phyloP scores from a whole-genome alignment of 2,113 vertebrate species.

The Parotia lawesii region DNA sequence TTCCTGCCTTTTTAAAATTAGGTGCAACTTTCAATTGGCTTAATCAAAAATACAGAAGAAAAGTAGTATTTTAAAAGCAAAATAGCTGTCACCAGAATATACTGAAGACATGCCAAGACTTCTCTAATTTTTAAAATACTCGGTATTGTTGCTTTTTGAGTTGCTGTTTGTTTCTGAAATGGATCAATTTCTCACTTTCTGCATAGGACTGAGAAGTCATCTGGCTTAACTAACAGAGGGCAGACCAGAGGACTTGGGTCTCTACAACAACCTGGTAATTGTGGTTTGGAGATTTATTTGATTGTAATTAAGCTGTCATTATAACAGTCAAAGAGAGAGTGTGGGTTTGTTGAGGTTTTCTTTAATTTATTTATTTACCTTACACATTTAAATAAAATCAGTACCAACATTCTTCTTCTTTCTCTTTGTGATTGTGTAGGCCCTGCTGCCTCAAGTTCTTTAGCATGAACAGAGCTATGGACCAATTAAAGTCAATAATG shows the following conservation, averaged over 20 bases:
- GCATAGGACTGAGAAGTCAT: slow-evolving; percentile 81
- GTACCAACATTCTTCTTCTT: background rate
- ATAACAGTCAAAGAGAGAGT: background rate
- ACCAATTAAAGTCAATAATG: background rate
- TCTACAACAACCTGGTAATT: slow-evolving; percentile 79
- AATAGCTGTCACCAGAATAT: background rate
- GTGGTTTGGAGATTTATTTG: background rate
- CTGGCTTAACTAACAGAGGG: slow-evolving; percentile 74
- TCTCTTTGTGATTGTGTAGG: background rate
- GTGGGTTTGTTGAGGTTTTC: background rate
- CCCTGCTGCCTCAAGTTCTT: background rate
- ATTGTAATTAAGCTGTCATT: background rate
- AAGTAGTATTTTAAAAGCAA: background rate
- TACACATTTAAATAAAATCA: background rate
- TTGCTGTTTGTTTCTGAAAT: background rate
- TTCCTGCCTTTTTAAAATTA: background rate
- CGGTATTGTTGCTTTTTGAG: background rate
- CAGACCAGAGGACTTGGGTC: slow-evolving; percentile 77
- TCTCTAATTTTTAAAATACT: background rate
- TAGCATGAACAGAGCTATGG: background rate
- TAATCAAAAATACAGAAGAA: background rate
- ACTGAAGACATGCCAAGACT: background rate
- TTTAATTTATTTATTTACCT: background rate
- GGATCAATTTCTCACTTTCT: background rate
- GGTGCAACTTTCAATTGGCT: background rate